Base-by-base conservation (phyloP, 2,113 vertebrate species). In the Mormyrus lacerda region DNA sequence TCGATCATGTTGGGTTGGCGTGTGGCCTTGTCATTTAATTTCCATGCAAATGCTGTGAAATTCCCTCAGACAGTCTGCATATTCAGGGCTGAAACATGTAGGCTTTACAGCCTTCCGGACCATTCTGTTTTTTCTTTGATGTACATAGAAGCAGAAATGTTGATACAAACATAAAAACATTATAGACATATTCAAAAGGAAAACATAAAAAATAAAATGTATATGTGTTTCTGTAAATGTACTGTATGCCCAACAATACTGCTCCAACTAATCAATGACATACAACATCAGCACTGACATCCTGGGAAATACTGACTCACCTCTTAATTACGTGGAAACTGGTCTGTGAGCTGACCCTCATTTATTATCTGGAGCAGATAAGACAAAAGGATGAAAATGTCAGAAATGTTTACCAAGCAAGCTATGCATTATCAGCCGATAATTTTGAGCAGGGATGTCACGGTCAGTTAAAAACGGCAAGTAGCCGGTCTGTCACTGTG, bases 301-400 rank as follows among this genome's bases (percentile, higher is more conserved):
- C 8, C 79, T 44, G 39, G 21, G 10, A n/a, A 47, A 39, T 83
- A 31, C 9, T 35, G 8, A 89, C 89, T 58, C 91, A 92, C 90
- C 89, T 93, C 27, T 58, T 35, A 87, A 87, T 47, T 48, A 91
- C 79, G 50, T 27, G n/a, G 55, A 61, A 47, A 31, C 47, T 42
- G 85, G 53, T 89, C n/a, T 55, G 39, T 53, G 27, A 55, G 55
- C 17, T 6, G 73, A 65, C 79, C 84, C 83, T 45, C 31, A 45
- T 89, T 90, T 91, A 1, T 47, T 83, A n/a, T 87, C 90, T 93
- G 88, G 84, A 91, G 89, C 24, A 58, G 53, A 89, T 55, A 53
- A 47, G 39, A 35, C n/a, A 87, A 88, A 3, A 39, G 3, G 35
- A 35, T 10, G 53, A 39, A 1, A 53, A 35, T 10, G 53, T 50